Percentiles rank a stretch among this genome's conserved stretches.
These are phyloP conservation scores for Vidua macroura DNA, from an alignment of 2,113 vertebrate species.

Conservation along the genomic window DNA sequence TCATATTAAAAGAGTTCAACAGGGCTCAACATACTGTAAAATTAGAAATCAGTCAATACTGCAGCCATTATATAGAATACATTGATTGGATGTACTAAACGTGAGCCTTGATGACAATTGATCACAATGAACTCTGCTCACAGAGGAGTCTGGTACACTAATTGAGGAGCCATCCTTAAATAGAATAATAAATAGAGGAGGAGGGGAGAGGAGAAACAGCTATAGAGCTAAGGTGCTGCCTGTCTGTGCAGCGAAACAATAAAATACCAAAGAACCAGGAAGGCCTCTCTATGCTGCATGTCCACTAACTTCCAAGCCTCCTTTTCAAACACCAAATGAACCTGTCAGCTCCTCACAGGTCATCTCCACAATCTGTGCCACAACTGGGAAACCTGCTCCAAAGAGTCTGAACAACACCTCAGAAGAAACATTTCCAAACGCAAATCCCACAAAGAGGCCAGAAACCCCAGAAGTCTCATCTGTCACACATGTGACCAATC, in stretches of 20 bases:
- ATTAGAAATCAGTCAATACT: constrained; percentile 38
- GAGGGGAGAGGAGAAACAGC: not conserved
- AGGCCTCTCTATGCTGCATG: not conserved
- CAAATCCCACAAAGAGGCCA: not conserved
- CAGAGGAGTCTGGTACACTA: constrained; percentile 11
- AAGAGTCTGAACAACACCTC: not conserved
- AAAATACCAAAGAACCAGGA: not conserved
- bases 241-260: not conserved
- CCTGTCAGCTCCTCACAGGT: not conserved
- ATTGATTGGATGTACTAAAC: constrained; percentile 14
- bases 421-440: not conserved
- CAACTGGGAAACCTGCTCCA: not conserved
- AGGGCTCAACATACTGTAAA: constrained; percentile 41
- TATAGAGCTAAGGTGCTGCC: not conserved
- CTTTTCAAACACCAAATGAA: not conserved
- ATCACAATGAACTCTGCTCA: constrained; percentile 22
- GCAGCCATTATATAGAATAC: not conserved
- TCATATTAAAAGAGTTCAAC: constrained; percentile 62
- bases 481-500: not conserved
- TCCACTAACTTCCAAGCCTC: not conserved
- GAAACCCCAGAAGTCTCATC: not conserved
- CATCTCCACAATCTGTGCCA: not conserved
- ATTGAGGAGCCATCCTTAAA: constrained; percentile 3
- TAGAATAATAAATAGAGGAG: not conserved
- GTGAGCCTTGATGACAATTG: constrained; percentile 30